Percentiles rank a stretch among this genome's conserved stretches.
phyloP scores from a whole-genome alignment of 2,888 invertebrate genomes.

The Boloria selene region DNA sequence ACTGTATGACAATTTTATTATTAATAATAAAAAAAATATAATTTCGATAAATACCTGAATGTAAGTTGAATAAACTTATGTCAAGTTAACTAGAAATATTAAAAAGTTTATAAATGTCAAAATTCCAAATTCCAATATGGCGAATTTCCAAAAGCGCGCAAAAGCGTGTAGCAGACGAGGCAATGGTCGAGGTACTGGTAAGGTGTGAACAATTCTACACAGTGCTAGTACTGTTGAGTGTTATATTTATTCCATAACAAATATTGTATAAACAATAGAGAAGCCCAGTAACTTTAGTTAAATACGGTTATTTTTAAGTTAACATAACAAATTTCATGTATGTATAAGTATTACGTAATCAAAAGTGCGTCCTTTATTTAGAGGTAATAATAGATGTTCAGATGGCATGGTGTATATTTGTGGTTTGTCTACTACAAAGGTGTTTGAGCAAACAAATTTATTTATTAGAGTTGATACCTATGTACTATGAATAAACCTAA shows the following conservation, averaged over 20 bases:
- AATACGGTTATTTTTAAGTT: slow-evolving; percentile 9
- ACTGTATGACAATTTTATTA: background rate
- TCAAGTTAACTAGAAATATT: slow-evolving; percentile 1
- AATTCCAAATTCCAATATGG: slow-evolving; percentile 36
- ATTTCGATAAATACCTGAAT: slow-evolving; percentile 14
- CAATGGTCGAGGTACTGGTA: slow-evolving; percentile 50
- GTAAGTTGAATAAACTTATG: background rate
- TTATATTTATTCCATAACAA: slow-evolving; percentile 69
- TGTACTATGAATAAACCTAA: slow-evolving; percentile 8
- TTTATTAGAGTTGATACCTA: background rate
- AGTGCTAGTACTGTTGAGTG: slow-evolving; percentile 54
- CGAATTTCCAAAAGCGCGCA: slow-evolving; percentile 54
- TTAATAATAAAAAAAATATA: background rate
- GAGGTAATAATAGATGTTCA: slow-evolving; percentile 13
- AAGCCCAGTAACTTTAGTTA: slow-evolving; percentile 22
- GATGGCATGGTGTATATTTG: slow-evolving; percentile 7
- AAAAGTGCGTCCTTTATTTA: background rate
- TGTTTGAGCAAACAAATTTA: background rate
- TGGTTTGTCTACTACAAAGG: background rate
- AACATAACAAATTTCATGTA: background rate
- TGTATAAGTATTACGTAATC: background rate
- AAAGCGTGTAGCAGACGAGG: slow-evolving; percentile 58
- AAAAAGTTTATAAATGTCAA: slow-evolving; percentile 38
- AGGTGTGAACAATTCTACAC: slow-evolving; percentile 65
- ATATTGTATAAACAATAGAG: slow-evolving; percentile 33